Percentiles rank a stretch among this genome's conserved stretches.
Conservation (phyloP, 2,113 vertebrate genomes). For the Scomber colias region DNA sequence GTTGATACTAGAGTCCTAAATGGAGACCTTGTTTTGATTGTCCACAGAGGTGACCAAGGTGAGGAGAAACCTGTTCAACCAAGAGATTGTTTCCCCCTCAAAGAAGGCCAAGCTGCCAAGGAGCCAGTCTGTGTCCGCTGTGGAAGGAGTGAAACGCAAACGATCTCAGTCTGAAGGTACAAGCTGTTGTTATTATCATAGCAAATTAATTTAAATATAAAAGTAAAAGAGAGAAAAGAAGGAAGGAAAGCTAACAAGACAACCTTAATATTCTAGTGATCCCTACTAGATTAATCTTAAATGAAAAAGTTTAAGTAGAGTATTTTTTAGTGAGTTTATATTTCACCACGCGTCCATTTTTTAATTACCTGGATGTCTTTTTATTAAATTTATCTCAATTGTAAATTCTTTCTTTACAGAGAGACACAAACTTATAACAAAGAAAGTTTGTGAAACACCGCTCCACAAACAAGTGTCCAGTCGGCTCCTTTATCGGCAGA, state of each 20-base stretch:
- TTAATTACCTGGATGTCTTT: neutral
- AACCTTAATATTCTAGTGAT: neutral
- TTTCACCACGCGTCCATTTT: neutral
- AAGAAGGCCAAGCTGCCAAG: constrained; percentile 90
- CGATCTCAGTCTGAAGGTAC: constrained; percentile 72
- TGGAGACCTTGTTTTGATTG: constrained; percentile 12
- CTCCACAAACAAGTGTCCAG: constrained; percentile 92
- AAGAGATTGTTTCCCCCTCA: constrained; percentile 84
- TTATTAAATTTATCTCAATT: neutral
- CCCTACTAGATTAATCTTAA: neutral
- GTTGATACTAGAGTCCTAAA: neutral
- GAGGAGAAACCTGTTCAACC: constrained; percentile 95
- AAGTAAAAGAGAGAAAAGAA: too few species aligned
- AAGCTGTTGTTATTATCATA: neutral
- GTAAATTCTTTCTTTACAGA: constrained; percentile 77
- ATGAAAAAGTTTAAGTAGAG: neutral
- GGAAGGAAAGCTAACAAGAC: too few species aligned
- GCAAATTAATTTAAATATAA: neutral
- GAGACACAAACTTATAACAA: constrained; percentile 88
- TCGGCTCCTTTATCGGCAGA: constrained; percentile 90
- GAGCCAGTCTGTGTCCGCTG: constrained; percentile 91
- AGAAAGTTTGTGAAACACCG: constrained; percentile 92
- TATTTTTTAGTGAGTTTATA: too few species aligned
- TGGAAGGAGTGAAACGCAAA: constrained; percentile 88
- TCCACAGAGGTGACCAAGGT: constrained; percentile 94